Percentiles rank a stretch among this genome's conserved stretches.
These are phyloP conservation scores for Falco biarmicus DNA, from an alignment of 2,797 vertebrate species.

Conservation along the genomic window DNA sequence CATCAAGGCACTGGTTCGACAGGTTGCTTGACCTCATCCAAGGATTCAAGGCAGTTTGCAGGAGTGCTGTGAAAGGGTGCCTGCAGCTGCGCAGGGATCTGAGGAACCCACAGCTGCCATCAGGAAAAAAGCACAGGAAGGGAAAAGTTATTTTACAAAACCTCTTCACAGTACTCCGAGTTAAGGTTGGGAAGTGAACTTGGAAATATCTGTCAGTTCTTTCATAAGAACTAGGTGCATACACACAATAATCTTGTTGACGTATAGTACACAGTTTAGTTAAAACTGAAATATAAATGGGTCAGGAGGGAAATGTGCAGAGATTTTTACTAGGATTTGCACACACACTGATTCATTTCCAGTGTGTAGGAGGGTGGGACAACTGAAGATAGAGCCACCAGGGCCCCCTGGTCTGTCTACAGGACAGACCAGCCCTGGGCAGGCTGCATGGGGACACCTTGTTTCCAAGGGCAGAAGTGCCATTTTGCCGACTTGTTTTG, in stretches of 20 bases:
- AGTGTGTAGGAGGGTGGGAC: not conserved
- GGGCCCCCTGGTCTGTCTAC: too few species aligned
- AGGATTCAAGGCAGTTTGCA: not conserved
- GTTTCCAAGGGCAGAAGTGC: not conserved
- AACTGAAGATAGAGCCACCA: too few species aligned
- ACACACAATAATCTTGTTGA: not conserved
- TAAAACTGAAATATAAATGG: not conserved
- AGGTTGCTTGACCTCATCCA: too few species aligned
- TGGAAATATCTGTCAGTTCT: not conserved
- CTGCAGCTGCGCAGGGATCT: not conserved
- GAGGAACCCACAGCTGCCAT: fast-evolving
- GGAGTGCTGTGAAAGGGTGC: not conserved
- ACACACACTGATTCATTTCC: fast-evolving
- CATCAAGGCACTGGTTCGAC: fast-evolving
- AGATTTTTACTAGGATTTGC: not conserved
- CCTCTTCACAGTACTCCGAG: not conserved
- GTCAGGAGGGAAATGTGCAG: not conserved
- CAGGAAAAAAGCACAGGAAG: not conserved
- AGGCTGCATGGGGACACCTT: not conserved
- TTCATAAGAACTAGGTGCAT: not conserved
- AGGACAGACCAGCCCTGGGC: not conserved
- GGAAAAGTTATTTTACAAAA: not conserved
- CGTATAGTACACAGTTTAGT: not conserved
- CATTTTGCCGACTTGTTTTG: fast-evolving
- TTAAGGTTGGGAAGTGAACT: not conserved